phyloP scores from a whole-genome alignment of 2,888 invertebrate species.

The Tolmerus cingulatus region DNA sequence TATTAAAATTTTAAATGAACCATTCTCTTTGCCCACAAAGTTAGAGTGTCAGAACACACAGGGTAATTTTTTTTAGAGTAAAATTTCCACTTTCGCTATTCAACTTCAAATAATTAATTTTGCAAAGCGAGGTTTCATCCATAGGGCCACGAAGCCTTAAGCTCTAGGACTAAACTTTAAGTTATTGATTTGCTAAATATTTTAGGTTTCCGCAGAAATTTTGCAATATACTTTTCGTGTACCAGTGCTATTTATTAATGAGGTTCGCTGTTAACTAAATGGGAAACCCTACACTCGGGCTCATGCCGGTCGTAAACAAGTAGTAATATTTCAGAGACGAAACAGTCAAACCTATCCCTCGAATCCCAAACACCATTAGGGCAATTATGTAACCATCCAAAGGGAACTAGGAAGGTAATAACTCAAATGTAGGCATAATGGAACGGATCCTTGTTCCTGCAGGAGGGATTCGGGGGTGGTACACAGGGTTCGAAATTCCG shows the following conservation, averaged over 20 bases:
- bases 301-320: neutral
- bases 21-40: neutral
- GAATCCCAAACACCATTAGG: neutral
- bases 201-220: neutral
- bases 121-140: neutral
- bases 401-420: neutral
- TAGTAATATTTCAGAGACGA: neutral
- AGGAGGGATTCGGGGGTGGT: neutral
- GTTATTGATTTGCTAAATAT: neutral
- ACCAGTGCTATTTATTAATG: neutral
- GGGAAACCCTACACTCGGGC: neutral
- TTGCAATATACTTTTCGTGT: neutral
- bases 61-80: neutral
- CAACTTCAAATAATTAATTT: neutral
- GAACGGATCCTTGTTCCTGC: neutral
- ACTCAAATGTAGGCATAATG: neutral
- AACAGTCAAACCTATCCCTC: neutral
- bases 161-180: neutral
- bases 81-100: neutral
- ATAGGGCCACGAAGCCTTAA: neutral
- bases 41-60: neutral
- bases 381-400: neutral
- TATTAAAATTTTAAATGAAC: neutral
- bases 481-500: neutral
- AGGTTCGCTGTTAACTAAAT: neutral